Conservation (phyloP, 1,140 invertebrate genomes). For the Lasaia peninsularis region DNA sequence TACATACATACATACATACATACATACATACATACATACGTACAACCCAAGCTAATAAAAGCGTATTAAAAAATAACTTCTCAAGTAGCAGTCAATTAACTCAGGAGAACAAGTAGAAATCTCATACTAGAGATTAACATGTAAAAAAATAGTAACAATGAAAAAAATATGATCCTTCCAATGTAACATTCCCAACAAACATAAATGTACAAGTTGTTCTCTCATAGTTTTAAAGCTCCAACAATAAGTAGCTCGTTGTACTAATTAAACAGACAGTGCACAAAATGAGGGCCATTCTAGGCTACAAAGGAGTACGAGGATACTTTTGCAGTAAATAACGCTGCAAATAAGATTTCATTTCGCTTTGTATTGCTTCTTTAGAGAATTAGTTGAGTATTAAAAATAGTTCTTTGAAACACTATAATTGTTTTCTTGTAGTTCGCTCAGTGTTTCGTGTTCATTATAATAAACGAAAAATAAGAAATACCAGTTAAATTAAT, state of each 20-base stretch:
- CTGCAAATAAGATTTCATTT: conserved; percentile 49
- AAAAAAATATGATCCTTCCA: conserved; percentile 1
- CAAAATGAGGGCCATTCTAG: conserved; percentile 39
- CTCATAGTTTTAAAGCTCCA: conserved; percentile 38
- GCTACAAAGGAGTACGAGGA: conserved; percentile 36
- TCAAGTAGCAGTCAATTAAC: no score
- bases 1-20: no score
- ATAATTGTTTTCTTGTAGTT: conserved; percentile 5
- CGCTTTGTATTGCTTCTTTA: conserved; percentile 28
- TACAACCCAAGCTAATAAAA: no score
- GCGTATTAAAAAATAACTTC: no score
- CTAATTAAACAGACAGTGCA: conserved; percentile 62
- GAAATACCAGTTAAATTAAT: no score
- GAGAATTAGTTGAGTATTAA: conserved; percentile 33
- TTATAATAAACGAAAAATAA: not conserved
- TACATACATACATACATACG: no score
- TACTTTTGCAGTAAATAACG: conserved; percentile 52
- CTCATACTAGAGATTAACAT: no score
- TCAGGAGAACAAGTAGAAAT: no score
- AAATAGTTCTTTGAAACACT: conserved; percentile 20
- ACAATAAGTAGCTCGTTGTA: conserved; percentile 52
- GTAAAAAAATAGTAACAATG: not conserved
- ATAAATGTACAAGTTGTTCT: conserved; percentile 12
- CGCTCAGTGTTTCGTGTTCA: not conserved
- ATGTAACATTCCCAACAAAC: not conserved